phyloP scores from a whole-genome alignment of 2,797 vertebrate species.

The Rallus crepitans region DNA sequence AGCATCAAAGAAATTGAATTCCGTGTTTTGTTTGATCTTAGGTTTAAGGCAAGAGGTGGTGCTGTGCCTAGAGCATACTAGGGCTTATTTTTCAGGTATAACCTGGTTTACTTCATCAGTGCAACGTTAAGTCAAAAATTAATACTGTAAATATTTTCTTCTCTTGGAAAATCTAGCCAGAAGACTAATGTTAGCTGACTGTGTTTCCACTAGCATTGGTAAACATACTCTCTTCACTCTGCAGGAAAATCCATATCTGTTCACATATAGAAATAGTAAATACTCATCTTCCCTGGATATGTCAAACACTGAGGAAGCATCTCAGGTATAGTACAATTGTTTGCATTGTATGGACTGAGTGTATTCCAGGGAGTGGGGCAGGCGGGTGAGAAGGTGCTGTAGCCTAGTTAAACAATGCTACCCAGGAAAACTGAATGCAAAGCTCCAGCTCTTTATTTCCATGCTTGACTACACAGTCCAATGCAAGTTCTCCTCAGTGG shows the following conservation, averaged over 20 bases:
- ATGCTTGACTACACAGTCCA: neutral
- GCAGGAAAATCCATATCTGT: conserved; percentile 78
- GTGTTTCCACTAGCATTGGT: neutral
- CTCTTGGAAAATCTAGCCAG: neutral
- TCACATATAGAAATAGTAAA: conserved; percentile 80
- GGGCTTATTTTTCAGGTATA: conserved; percentile 3
- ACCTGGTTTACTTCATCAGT: neutral
- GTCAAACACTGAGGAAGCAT: neutral
- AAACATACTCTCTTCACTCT: conserved; percentile 12
- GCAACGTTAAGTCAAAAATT: neutral
- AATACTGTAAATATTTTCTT: neutral
- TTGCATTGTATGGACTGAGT: neutral
- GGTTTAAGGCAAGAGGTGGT: neutral
- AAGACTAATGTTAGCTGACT: neutral
- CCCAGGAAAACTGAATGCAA: neutral
- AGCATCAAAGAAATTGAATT: conserved; percentile 13
- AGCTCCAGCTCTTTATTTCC: neutral
- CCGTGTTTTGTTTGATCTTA: conserved; percentile 6
- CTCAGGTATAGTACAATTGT: conserved; percentile 63
- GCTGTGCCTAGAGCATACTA: neutral
- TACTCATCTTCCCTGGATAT: conserved; percentile 16
- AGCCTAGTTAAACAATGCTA: neutral
- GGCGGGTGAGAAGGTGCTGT: neutral
- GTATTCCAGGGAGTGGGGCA: neutral
- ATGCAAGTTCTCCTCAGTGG: neutral